Evolutionary conservation across 2,888 invertebrate genomes (phyloP).

Genomic region (Machimus rusticus): DNA sequence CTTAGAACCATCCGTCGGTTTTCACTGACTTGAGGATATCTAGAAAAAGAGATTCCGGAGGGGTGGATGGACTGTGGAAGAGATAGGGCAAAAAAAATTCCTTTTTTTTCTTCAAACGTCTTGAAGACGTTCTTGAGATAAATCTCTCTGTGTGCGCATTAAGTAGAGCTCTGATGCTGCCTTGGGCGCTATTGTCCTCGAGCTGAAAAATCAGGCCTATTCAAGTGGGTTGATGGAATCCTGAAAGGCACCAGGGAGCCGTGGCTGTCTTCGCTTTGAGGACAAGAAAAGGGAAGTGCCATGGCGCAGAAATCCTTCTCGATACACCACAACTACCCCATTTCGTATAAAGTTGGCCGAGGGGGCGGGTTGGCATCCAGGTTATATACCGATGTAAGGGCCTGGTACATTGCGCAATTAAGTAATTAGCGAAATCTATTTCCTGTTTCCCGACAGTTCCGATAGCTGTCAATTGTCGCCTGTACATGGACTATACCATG

Average conservation of each 20-base stretch:
- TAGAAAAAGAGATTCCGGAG: background rate
- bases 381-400: background rate
- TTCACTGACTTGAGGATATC: background rate
- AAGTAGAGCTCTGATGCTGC: background rate
- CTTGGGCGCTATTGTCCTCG: background rate
- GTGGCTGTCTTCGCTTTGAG: background rate
- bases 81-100: background rate
- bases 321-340: background rate
- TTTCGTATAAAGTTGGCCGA: background rate
- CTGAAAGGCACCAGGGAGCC: background rate
- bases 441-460: background rate
- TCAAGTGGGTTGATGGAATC: slow-evolving; percentile 15
- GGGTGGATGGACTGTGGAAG: background rate
- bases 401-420: background rate
- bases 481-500: background rate
- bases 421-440: background rate
- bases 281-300: background rate
- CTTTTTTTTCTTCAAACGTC: background rate
- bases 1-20: background rate
- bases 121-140: background rate
- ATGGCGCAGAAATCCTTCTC: background rate
- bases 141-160: background rate
- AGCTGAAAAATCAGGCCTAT: slow-evolving; percentile 10
- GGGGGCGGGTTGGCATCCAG: background rate
- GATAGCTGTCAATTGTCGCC: background rate